Conservation (phyloP, 2,113 vertebrate genomes). For the Tinamus guttatus region DNA sequence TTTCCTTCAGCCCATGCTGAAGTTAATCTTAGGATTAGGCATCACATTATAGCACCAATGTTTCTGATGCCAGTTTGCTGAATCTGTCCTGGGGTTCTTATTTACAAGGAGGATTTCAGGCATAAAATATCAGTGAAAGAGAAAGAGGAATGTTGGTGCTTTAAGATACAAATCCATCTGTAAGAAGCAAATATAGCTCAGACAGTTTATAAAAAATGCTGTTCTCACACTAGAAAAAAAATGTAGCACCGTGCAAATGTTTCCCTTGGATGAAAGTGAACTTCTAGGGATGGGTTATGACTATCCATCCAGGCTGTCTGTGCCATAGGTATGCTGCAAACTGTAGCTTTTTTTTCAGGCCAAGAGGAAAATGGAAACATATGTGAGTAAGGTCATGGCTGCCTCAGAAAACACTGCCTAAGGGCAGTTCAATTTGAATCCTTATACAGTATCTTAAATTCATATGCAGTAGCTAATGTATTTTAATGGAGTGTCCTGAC, state of each 20-base stretch:
- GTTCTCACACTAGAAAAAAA: background rate
- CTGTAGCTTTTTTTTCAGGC: background rate
- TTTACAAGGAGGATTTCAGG: background rate
- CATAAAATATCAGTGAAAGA: background rate
- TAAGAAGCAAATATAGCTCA: background rate
- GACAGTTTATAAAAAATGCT: background rate
- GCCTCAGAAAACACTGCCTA: background rate
- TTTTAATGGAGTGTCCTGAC: background rate
- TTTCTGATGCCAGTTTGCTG: background rate
- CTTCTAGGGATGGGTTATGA: background rate
- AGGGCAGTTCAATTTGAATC: background rate
- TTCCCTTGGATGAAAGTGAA: background rate
- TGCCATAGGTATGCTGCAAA: background rate
- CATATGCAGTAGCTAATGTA: background rate
- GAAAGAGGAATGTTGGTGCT: background rate
- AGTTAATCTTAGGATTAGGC: background rate
- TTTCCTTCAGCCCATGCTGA: background rate
- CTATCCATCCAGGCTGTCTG: background rate
- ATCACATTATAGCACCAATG: background rate
- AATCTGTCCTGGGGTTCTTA: background rate
- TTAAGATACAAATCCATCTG: background rate
- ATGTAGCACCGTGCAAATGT: background rate
- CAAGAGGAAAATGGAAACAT: background rate
- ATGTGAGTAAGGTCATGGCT: background rate
- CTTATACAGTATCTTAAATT: background rate